Base-by-base conservation (phyloP, 2,888 invertebrate species). In the Microctonus aethiopoides region DNA sequence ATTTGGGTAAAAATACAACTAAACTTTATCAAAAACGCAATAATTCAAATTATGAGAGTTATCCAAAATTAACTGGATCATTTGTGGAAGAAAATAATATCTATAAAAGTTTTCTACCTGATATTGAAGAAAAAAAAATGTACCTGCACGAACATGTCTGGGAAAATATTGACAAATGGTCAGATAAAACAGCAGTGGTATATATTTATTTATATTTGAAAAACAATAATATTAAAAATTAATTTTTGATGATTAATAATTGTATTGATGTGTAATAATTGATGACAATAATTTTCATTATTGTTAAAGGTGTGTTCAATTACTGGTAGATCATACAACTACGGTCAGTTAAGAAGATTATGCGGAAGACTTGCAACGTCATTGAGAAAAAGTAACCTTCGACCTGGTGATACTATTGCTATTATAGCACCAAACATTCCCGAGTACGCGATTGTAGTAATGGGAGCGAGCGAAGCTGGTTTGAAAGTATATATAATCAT, bases 81-180 rank as follows among this genome's bases (percentile, higher is more conserved):
- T 59, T 60, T 22, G 1, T 73, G 20, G 68, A 74, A 39, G 34
- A 71, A 0, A 65, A 77, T 13, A 77, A 79, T 54, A 54, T 79
- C 11, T 52, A 77, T n/a, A 68, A 61, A 36, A 79, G 79, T 36
- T 62, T 64, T 6, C 70, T 62, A 11, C 56, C 72, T 5, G 57
- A 75, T 13, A 3, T 79, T 1, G 52, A 5, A 1, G 68, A 68
- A 0, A 72, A 51, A 16, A 75, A 68, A 22, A 16, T 72, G 26
- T 67, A 73, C 9, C 7, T 79, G 7, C 81, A 91, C 67, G 90
- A 92, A 76, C 90, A 89, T 73, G 87, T 93, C 3, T 92, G 92
- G 91, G 86, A 87, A 73, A 88, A 91, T 79, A 79, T 92, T 62
- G 89, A 91, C 22, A 90, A 88, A 85, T 93, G 92, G 92, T 89